Evolutionary conservation across 23 tunicate species (phyloP).

Genomic region (Styela plicata): DNA sequence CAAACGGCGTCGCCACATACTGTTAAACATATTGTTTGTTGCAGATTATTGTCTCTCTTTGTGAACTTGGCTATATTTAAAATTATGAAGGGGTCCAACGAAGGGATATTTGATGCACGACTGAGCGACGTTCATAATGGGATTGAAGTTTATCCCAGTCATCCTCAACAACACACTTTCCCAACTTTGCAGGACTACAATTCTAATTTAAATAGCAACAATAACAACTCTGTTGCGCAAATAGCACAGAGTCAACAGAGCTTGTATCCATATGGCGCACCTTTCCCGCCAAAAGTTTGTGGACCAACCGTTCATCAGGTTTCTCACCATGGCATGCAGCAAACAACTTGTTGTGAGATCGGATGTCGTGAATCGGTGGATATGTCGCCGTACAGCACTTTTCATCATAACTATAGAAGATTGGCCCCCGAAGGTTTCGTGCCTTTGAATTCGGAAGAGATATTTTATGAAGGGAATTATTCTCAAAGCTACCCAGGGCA

Average conservation of each 20-base stretch:
- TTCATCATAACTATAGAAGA: background rate
- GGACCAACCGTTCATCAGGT: background rate
- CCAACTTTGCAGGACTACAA: background rate
- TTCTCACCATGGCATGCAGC: slow-evolving; percentile 1
- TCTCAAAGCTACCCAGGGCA: background rate
- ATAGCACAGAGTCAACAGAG: background rate
- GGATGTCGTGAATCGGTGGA: background rate
- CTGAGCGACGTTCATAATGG: background rate
- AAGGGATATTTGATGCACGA: background rate
- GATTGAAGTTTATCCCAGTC: background rate
- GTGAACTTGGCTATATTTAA: background rate
- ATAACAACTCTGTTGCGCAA: background rate
- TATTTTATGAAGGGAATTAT: background rate
- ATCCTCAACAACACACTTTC: background rate
- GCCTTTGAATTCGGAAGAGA: slow-evolving; percentile 13
- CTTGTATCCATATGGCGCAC: slow-evolving; percentile 8
- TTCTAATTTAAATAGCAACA: background rate
- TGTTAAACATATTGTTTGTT: background rate
- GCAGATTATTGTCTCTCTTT: background rate
- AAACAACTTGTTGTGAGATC: background rate
- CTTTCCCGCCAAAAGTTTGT: background rate
- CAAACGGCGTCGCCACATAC: slow-evolving; percentile 12
- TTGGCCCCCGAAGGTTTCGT: slow-evolving; percentile 15
- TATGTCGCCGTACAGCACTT: background rate
- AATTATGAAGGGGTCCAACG: slow-evolving; percentile 1